These are phyloP conservation scores for Pogonognathellus flavescens DNA, from an alignment of 1,140 invertebrate species.

Conservation along the genomic window DNA sequence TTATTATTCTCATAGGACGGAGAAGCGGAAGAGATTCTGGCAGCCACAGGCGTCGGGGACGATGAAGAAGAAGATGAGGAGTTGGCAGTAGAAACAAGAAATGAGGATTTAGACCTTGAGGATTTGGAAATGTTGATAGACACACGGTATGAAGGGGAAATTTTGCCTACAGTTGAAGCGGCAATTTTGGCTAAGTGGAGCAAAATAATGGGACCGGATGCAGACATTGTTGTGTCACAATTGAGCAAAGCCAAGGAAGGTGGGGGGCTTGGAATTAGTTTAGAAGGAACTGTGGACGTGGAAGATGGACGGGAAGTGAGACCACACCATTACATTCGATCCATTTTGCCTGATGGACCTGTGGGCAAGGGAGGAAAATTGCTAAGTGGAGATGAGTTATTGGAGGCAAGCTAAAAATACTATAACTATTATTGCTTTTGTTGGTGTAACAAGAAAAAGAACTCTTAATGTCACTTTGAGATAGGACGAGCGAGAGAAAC, in stretches of 20 bases:
- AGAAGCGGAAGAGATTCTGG: slow-evolving; percentile 59
- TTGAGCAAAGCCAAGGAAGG: slow-evolving; percentile 82
- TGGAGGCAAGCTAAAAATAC: slow-evolving; percentile 75
- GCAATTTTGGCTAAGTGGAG: slow-evolving; percentile 88
- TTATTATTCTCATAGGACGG: slow-evolving; percentile 54
- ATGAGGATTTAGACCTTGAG: slow-evolving; percentile 75
- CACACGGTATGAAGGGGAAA: slow-evolving; percentile 73
- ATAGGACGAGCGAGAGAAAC: neutral
- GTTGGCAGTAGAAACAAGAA: slow-evolving; percentile 70
- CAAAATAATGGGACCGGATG: slow-evolving; percentile 84
- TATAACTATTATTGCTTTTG: slow-evolving; percentile 1
- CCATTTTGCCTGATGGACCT: slow-evolving; percentile 88
- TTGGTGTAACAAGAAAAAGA: slow-evolving; percentile 33
- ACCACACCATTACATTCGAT: slow-evolving; percentile 91
- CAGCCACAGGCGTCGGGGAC: slow-evolving; percentile 58
- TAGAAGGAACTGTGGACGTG: slow-evolving; percentile 96
- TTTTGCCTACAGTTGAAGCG: slow-evolving; percentile 80
- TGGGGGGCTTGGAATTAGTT: slow-evolving; percentile 93
- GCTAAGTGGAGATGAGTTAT: slow-evolving; percentile 89
- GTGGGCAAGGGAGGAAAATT: slow-evolving; percentile 88
- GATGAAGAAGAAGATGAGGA: slow-evolving; percentile 65
- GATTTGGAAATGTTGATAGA: slow-evolving; percentile 77
- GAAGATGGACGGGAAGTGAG: slow-evolving; percentile 87
- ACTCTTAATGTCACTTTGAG: slow-evolving; percentile 6
- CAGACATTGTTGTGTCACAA: slow-evolving; percentile 83